phyloP scores from a whole-genome alignment of 2,113 vertebrate species.

The Hippotragus niger region DNA sequence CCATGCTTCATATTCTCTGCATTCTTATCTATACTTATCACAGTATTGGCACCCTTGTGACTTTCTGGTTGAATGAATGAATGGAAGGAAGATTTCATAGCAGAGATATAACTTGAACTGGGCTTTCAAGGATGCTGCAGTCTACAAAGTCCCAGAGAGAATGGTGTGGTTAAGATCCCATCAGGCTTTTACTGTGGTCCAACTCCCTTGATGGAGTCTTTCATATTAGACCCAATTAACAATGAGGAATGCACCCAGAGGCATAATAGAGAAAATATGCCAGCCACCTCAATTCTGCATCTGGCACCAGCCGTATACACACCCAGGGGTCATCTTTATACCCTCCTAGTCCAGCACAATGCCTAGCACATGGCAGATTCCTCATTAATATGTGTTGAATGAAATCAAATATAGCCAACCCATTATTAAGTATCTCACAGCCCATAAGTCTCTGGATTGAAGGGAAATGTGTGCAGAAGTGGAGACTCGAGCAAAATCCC shows the following conservation, averaged over 20 bases:
- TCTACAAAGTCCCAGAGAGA: not conserved
- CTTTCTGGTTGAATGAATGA: not conserved
- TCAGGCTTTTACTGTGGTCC: not conserved
- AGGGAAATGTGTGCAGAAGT: not conserved
- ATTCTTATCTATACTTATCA: not conserved
- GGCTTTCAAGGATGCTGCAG: not conserved
- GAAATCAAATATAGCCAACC: not conserved
- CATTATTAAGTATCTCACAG: not conserved
- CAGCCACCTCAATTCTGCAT: not conserved
- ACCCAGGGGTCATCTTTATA: not conserved
- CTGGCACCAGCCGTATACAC: no score
- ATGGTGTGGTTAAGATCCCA: not conserved
- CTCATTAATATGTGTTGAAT: not conserved
- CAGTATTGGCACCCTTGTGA: not conserved
- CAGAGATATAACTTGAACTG: not conserved
- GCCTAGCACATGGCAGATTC: not conserved
- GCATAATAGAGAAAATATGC: not conserved
- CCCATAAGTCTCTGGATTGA: not conserved
- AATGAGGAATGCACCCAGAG: not conserved
- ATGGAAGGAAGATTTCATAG: not conserved
- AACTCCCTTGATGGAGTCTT: no score
- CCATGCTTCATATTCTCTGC: not conserved
- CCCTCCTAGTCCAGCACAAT: not conserved
- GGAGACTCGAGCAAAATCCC: not conserved
- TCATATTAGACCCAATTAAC: not conserved